Evolutionary conservation across 2,797 vertebrate species (phyloP).

Genomic region (Dallia pectoralis): DNA sequence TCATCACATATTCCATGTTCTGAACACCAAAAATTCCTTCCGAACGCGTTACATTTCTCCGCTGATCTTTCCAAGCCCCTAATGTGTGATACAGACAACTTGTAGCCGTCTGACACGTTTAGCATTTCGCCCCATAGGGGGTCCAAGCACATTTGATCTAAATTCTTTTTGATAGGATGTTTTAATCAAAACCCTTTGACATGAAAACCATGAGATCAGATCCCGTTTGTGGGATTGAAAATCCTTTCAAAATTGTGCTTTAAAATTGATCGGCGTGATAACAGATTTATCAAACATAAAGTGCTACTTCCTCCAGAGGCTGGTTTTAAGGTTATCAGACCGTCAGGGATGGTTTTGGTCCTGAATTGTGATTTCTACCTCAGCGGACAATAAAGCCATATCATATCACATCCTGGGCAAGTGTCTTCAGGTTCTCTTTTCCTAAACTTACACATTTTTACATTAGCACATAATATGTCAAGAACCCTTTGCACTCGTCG

Average conservation of each 20-base stretch:
- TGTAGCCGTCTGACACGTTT: background rate
- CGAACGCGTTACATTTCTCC: background rate
- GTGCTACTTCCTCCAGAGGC: background rate
- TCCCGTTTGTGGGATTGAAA: background rate
- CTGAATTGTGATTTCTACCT: background rate
- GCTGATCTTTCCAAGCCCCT: background rate
- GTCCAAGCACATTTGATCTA: background rate
- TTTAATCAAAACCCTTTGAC: slow-evolving; percentile 2
- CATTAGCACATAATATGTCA: no score
- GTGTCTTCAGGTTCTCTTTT: no score
- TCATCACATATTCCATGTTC: background rate
- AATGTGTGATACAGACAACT: background rate
- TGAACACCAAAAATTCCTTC: no score
- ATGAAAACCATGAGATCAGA: background rate
- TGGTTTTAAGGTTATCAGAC: background rate
- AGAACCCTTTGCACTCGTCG: no score
- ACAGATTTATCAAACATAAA: background rate
- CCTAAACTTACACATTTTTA: no score
- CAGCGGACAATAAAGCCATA: background rate
- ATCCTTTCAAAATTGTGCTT: background rate
- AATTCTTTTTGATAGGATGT: background rate
- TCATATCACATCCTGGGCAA: no score
- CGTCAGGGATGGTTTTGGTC: background rate
- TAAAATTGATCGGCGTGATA: background rate
- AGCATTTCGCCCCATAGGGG: background rate